phyloP scores from a whole-genome alignment of 2,797 vertebrate genomes.

The Staurois parvus region DNA sequence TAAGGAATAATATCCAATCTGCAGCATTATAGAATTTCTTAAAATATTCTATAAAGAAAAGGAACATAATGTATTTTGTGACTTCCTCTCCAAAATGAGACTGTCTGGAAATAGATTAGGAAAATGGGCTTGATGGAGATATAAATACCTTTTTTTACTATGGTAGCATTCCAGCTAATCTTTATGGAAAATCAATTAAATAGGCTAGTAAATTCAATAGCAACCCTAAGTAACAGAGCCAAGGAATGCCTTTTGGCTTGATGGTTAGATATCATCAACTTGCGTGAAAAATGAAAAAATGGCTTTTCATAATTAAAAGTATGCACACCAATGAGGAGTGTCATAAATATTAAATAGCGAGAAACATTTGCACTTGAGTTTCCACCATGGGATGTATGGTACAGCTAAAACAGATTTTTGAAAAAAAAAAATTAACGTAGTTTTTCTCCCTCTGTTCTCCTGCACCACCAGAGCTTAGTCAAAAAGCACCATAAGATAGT shows the following conservation, averaged over 20 bases:
- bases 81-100: not conserved
- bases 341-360: not conserved
- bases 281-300: not conserved
- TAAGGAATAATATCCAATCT: not conserved
- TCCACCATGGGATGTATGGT: no score
- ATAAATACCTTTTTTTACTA: constrained; percentile 7
- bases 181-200: constrained; percentile 45
- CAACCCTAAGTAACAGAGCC: not conserved
- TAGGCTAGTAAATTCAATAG: constrained; percentile 15
- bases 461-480: not conserved
- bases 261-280: not conserved
- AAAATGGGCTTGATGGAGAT: not conserved
- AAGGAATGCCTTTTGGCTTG: constrained; percentile 7
- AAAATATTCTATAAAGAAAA: not conserved
- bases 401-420: no score
- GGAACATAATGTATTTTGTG: not conserved
- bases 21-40: not conserved
- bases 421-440: not conserved
- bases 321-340: not conserved
- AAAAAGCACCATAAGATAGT: no score
- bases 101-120: constrained; percentile 23
- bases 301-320: not conserved
- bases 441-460: not conserved
- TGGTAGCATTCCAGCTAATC: constrained; percentile 9
- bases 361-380: not conserved